Base-by-base conservation (phyloP, 2,113 vertebrate genomes). In the Heterocephalus glaber region DNA sequence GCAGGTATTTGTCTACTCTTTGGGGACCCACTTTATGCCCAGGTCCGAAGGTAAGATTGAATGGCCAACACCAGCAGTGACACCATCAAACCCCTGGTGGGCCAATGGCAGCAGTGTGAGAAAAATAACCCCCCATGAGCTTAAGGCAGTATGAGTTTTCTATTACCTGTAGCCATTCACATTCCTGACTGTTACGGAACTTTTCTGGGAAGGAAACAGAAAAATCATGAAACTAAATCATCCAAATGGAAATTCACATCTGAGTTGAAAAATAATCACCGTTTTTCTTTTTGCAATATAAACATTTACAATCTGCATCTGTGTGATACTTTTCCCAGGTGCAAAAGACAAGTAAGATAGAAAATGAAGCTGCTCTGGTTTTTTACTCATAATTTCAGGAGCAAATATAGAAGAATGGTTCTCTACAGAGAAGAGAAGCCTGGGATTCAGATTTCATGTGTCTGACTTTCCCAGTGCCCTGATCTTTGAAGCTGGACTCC, bases 241-340 rank as follows among this genome's bases (percentile, higher is more conserved):
- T 52, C 52, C 72, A 66, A 84, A 86, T 89, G 81, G 68, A 95
- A 97, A 95, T 89, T 93, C 87, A 88, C 95, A 93, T 84, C 68
- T 91, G 92, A 97, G 90, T 77, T 93, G 66, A 92, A 95, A 96
- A 93, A 95, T 76, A 66, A 93, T 83, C 92, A 86, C 77, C 41
- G 28, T 95, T 89, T 92, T 94, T 95, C 83, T 88, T 82, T 93
- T 30, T 28, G 66, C 83, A 92, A 38, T 90, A 85, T 84, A 89
- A 97, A 96, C 52, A 84, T 95, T 96, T 94, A 96, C 88, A 92
- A 28, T 87, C 85, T n/a, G 58, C 94, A 82, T 92, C 95, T 96
- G 80, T 38, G 30, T 33, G 68, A 85, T 68, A 5, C 60, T 87
- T 89, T 72, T 41, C 70, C 96, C 95, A 95, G 96, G 96, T 95